Base-by-base conservation (phyloP, 2,113 vertebrate genomes). In the Paradoxurus hermaphroditus region DNA sequence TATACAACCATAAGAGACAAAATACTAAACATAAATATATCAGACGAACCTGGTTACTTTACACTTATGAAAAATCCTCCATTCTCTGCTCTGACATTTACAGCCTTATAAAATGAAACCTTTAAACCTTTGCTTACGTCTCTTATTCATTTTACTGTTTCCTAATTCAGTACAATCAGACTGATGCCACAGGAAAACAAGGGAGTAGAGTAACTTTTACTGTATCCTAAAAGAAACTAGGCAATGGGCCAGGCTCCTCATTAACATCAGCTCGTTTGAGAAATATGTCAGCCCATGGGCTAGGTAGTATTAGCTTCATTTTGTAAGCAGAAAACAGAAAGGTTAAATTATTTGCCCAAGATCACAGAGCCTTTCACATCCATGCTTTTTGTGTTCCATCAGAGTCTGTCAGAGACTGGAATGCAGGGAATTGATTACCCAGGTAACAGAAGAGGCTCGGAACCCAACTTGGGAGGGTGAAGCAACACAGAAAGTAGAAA, bases 271-370 rank as follows among this genome's bases (percentile, higher is more conserved):
- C 67, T 78, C 19, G 16, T 83, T 84, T 75, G 70, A 63, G 79
- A 93, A 27, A 7, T 84, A 68, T 68, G 46, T 68, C 59, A 70
- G 13, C 18, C 31, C 34, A 3, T 19, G 65, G 46, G 36, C 31
- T 82, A 62, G n/a, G 36, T 73, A 44, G 36, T 6, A 46, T 70
- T 79, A 44, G 12, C 21, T 83, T 27, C 23, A 72, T 92, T 93
- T 95, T 86, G 94, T 4, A 27, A 95, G 36, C 21, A 85, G 65
- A 90, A 89, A 91, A 83, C 18, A 34, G 46, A 90, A 79, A 87
- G 49, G 4, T 82, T 94, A 44, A 83, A 86, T 93, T 78, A 73
- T 90, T 92, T 85, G 19, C 21, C 53, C 7, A 63, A 39, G n/a
- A 23, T 78, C 73, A 77, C 16, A 23, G 36, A 67, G 18, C 16